Percentiles rank a stretch among this genome's conserved stretches.
These are phyloP conservation scores for Drosophila pruinosa DNA, from an alignment of 1,140 invertebrate genomes.

Conservation along the genomic window DNA sequence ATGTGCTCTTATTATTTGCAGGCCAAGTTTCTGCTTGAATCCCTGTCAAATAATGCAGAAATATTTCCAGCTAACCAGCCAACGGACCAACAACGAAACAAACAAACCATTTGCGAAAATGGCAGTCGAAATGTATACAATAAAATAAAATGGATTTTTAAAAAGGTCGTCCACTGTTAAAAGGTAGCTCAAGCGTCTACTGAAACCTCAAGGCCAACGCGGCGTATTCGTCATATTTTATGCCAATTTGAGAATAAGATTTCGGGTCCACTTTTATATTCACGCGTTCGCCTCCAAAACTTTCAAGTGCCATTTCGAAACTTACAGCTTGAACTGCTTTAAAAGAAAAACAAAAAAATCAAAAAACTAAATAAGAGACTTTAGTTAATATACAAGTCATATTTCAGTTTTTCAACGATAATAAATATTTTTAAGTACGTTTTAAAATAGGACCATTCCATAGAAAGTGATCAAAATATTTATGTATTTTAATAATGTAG, in stretches of 20 bases:
- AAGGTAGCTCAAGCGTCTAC: conserved; percentile 41
- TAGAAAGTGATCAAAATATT: too few relatives aligned
- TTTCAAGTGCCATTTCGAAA: conserved; percentile 18
- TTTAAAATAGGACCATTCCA: too few relatives aligned
- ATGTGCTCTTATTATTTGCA: conserved; percentile 44
- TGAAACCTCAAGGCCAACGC: conserved; percentile 39
- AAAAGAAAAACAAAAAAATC: not conserved
- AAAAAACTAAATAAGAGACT: not conserved
- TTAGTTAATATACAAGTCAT: not conserved
- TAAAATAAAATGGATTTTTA: conserved; percentile 48
- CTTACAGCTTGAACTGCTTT: not conserved
- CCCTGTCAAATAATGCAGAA: conserved; percentile 72
- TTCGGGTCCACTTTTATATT: conserved; percentile 13
- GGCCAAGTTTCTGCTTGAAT: conserved; percentile 55
- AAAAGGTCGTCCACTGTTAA: conserved; percentile 40
- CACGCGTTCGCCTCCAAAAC: conserved; percentile 13
- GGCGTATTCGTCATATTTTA: conserved; percentile 63
- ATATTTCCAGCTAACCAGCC: conserved; percentile 47
- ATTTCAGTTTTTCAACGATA: too few relatives aligned
- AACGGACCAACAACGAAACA: conserved; percentile 1
- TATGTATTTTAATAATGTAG: too few relatives aligned
- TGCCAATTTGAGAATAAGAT: conserved; percentile 26
- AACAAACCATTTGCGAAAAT: conserved; percentile 34
- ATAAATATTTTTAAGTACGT: too few relatives aligned
- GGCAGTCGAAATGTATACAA: conserved; percentile 39